Conservation (phyloP, 2,888 invertebrate genomes). For the Volucella zonaria region DNA sequence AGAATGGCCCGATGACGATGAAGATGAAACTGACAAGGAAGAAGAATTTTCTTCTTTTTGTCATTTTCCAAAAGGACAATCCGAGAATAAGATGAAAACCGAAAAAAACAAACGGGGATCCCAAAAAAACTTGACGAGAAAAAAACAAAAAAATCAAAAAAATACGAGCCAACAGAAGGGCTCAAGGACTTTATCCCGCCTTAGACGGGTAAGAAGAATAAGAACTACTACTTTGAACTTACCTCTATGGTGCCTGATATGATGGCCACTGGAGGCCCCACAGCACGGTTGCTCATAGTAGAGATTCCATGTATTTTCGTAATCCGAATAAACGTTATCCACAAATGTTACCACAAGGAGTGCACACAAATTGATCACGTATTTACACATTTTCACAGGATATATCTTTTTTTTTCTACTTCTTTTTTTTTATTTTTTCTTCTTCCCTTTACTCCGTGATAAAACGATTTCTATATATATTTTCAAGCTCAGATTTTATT, state of each 20-base stretch:
- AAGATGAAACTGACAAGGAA: conserved; percentile 21
- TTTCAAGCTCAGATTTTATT: conserved; percentile 31
- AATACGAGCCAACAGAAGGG: not conserved
- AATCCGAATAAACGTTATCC: conserved; percentile 83
- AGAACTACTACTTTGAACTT: conserved; percentile 78
- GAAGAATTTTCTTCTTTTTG: conserved; percentile 21
- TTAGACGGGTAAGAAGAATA: not conserved
- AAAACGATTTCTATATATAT: conserved; percentile 6
- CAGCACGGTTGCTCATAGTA: conserved; percentile 91
- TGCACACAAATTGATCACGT: conserved; percentile 74
- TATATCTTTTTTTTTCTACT: conserved; percentile 54
- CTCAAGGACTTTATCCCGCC: conserved; percentile 35
- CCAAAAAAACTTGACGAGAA: conserved; percentile 45
- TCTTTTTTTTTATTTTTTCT: conserved; percentile 36
- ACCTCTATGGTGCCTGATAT: conserved; percentile 90
- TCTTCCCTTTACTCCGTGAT: not conserved
- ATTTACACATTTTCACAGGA: conserved; percentile 74
- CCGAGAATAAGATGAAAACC: conserved; percentile 38
- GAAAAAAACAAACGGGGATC: not conserved
- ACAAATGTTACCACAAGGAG: conserved; percentile 79
- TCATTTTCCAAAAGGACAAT: conserved; percentile 38
- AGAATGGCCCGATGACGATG: not conserved
- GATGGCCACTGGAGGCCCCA: conserved; percentile 85
- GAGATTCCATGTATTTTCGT: conserved; percentile 88
- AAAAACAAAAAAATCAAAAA: not conserved